Conservation (phyloP, 2,888 invertebrate genomes). For the Sphaerophoria rueppellii region DNA sequence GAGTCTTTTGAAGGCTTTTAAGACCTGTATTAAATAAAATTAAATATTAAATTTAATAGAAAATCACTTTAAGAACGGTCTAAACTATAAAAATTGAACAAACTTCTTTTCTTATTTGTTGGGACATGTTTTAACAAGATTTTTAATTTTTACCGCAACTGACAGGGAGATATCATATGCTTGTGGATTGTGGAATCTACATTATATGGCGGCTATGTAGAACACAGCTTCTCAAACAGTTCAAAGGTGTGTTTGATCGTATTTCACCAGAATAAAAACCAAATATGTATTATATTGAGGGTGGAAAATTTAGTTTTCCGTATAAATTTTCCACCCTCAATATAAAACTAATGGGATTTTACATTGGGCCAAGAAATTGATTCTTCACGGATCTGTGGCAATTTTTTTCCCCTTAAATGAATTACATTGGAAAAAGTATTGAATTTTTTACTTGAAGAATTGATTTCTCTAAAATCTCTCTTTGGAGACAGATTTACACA, state of each 20-base stretch:
- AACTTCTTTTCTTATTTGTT: conserved; percentile 65
- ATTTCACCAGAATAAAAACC: no score
- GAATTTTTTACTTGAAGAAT: no score
- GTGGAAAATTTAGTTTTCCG: not conserved
- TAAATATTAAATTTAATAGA: not conserved
- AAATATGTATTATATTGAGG: no score
- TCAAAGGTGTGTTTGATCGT: not conserved
- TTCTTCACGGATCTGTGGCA: no score
- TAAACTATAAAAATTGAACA: not conserved
- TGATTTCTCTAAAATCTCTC: no score
- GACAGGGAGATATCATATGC: conserved; percentile 29
- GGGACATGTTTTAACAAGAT: conserved; percentile 38
- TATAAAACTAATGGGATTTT: no score
- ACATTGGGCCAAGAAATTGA: no score
- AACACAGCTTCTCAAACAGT: conserved; percentile 4
- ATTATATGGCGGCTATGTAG: not conserved
- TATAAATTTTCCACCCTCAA: no score
- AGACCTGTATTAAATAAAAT: conserved; percentile 82
- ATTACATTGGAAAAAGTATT: no score
- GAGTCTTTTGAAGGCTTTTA: conserved; percentile 87
- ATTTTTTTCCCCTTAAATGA: no score
- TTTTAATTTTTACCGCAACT: conserved; percentile 1
- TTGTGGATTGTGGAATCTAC: conserved; percentile 24
- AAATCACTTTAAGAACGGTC: conserved; percentile 3
- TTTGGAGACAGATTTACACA: no score